Evolutionary conservation across 2,888 invertebrate species (phyloP).

Genomic region (Quadroppia sp.): DNA sequence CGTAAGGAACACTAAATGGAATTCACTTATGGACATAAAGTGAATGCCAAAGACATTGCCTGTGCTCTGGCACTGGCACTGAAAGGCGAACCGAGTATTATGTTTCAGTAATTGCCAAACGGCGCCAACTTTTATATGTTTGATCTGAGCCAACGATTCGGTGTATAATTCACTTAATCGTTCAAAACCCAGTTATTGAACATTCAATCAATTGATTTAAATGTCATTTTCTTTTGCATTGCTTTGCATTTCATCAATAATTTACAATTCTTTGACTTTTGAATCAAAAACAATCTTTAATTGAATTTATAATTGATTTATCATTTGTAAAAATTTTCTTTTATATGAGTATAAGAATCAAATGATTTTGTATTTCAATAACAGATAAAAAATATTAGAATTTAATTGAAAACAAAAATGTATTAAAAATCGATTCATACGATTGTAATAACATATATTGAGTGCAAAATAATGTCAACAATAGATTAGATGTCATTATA

Average conservation of each 20-base stretch:
- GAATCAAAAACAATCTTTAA: too few relatives aligned
- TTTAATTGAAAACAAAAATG: too few relatives aligned
- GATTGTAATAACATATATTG: too few relatives aligned
- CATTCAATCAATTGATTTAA: background rate
- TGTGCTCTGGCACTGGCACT: background rate
- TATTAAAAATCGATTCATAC: background rate
- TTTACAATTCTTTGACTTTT: too few relatives aligned
- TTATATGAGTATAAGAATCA: too few relatives aligned
- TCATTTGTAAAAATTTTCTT: too few relatives aligned
- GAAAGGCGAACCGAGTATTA: conserved; percentile 2
- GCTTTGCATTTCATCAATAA: background rate
- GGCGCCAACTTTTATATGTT: conserved; percentile 8
- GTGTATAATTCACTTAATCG: background rate
- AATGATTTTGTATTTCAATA: too few relatives aligned
- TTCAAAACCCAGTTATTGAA: background rate
- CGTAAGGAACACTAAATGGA: background rate
- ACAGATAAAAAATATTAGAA: too few relatives aligned
- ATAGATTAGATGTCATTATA: too few relatives aligned
- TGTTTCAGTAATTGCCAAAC: conserved; percentile 12
- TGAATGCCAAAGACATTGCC: background rate
- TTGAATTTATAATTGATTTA: too few relatives aligned
- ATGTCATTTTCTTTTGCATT: background rate
- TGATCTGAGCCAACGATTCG: background rate
- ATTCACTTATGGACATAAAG: background rate
- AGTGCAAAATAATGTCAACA: too few relatives aligned